phyloP scores from a whole-genome alignment of 2,888 invertebrate genomes.

The Xiphydria camelus region DNA sequence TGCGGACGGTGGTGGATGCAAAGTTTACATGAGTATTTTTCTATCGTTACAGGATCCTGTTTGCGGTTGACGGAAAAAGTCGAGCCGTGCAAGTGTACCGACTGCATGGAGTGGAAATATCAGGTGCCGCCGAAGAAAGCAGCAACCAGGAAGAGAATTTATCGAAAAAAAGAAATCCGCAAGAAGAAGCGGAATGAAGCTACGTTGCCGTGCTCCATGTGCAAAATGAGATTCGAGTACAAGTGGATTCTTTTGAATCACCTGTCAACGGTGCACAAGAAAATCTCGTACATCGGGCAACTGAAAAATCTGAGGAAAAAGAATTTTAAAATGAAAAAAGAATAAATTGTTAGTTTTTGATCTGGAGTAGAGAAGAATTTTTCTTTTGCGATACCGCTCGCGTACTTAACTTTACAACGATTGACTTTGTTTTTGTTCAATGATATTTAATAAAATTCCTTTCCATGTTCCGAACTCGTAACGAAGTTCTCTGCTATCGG shows the following conservation, averaged over 20 bases:
- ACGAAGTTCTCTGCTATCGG: no score
- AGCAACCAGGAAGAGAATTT: no score
- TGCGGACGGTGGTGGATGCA: no score
- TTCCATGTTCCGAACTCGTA: no score
- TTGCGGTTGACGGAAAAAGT: constrained; percentile 73
- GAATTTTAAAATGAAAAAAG: constrained; percentile 3
- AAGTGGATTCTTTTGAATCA: constrained; percentile 14
- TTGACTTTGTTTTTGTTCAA: constrained; percentile 3
- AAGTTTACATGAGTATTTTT: no score
- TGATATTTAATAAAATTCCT: constrained; percentile 4
- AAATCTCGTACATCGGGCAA: constrained; percentile 4
- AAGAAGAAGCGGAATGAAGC: constrained; percentile 29
- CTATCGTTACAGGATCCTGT: no score
- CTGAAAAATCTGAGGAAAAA: background rate
- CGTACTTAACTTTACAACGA: background rate
- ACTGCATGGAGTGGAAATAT: constrained; percentile 50
- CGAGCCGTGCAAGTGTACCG: constrained; percentile 67
- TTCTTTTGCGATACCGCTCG: constrained; percentile 1
- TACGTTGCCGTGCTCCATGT: constrained; percentile 26
- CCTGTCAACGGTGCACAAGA: constrained; percentile 12
- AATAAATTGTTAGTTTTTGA: constrained; percentile 1
- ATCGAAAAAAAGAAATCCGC: constrained; percentile 14
- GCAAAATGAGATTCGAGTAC: constrained; percentile 1
- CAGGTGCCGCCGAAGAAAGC: no score
- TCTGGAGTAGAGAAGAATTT: background rate